These are phyloP conservation scores for Tapirus indicus DNA, from an alignment of 2,797 vertebrate species.

Conservation along the genomic window DNA sequence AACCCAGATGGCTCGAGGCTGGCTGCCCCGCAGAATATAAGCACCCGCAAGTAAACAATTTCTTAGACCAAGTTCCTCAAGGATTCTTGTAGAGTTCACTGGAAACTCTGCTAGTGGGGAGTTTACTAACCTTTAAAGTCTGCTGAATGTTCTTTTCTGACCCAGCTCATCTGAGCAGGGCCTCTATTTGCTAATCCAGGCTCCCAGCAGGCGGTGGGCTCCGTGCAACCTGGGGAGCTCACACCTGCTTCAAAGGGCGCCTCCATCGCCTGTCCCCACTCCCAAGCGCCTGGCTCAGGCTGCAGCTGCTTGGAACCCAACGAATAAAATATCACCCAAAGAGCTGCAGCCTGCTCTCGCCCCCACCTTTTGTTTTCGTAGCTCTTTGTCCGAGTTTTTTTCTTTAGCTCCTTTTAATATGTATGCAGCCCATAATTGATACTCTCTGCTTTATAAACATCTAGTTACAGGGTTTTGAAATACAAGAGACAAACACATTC, in stretches of 20 bases:
- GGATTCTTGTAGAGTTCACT: neutral
- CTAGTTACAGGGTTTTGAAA: neutral
- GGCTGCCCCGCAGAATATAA: conserved; percentile 27
- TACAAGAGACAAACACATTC: neutral
- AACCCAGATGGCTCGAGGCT: conserved; percentile 45
- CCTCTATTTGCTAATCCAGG: neutral
- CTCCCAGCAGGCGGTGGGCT: rapidly evolving
- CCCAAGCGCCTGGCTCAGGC: no score
- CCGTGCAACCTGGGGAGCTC: no score
- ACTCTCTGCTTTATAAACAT: neutral
- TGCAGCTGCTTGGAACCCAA: neutral
- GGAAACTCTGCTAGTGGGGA: neutral
- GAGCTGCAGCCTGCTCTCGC: neutral
- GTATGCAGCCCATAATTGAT: neutral
- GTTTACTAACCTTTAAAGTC: neutral
- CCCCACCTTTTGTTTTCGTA: neutral
- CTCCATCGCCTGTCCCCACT: rapidly evolving
- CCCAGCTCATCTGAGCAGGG: neutral
- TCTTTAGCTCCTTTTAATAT: neutral
- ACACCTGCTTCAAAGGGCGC: neutral
- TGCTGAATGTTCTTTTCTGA: neutral
- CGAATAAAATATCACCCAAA: neutral
- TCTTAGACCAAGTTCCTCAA: conserved; percentile 14
- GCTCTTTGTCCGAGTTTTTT: neutral
- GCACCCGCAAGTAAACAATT: neutral